Base-by-base conservation (phyloP, 2,113 vertebrate genomes). In the Pao palembangensis region DNA sequence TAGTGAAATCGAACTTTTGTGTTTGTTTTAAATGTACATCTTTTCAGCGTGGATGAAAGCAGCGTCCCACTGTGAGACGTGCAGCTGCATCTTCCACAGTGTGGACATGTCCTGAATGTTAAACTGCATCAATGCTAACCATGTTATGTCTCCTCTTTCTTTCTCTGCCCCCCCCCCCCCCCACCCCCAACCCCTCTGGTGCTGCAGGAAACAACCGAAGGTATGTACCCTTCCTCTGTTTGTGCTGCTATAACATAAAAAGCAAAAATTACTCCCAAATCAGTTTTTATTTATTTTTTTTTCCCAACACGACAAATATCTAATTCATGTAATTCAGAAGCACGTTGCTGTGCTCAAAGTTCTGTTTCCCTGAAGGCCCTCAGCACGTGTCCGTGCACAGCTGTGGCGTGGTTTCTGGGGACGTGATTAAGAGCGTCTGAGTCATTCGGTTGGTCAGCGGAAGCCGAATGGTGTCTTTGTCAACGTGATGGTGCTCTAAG, bases 131-230 rank as follows among this genome's bases (percentile, higher is more conserved):
- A 49, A 57, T 63, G 16, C 75, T 86, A 79, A 88, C 75, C 14
- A 20, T 68, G 28, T 58, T 59, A 5, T 42, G 64, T 51, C 53
- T 46, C 31, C 51, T 62, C 50, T 59, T 46, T 62, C 50, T 59
- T 46, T 66, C 38, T 47, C 52, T 64, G 38, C 8, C 4, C 58
- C 38, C n/a, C 21, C 56, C 56, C 2, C 51, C 47, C 38, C 19
- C 59, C 58, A 67, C 67, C 80, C 73, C 53, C 57, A 28, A 57
- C 17, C 34, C 21, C 7, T 59, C 46, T 64, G 23, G 19, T 50
- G 41, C 58, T 57, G 8, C 85, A 91, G 91, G 73, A 92, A 90
- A 85, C 91, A 91, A 69, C 31, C 90, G 4, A 92, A 92, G 91
- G 91, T 92, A 90, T 73, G 89, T 82, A 56, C 17, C 16, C 60